Conservation (phyloP, 2,113 vertebrate genomes). For the Peromyscus maniculatus region DNA sequence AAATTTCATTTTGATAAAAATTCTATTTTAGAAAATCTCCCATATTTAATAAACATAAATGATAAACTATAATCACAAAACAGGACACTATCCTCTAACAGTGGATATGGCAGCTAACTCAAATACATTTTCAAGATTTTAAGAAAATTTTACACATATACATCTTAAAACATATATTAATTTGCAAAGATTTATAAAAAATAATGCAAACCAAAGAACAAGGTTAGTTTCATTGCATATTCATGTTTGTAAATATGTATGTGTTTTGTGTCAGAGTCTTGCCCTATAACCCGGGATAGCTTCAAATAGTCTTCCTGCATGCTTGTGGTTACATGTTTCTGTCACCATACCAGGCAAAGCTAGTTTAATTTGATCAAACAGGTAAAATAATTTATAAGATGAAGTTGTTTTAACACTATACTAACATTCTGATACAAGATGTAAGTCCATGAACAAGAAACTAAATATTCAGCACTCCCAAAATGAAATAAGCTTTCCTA, state of each 20-base stretch:
- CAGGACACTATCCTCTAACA: not conserved
- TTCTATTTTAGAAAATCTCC: constrained; percentile 1
- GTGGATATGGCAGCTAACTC: not conserved
- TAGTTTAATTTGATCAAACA: constrained; percentile 42
- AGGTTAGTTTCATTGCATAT: not conserved
- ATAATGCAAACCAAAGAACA: constrained; percentile 20
- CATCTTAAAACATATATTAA: not conserved
- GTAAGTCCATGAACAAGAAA: constrained; percentile 35
- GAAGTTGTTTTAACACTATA: constrained; percentile 22
- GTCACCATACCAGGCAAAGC: not conserved
- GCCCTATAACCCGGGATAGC: not conserved
- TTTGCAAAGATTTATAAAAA: constrained; percentile 56
- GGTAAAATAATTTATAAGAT: constrained; percentile 16
- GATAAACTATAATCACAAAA: not conserved
- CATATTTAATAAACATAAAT: constrained; percentile 45
- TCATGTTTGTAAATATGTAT: not conserved
- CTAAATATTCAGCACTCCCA: constrained; percentile 3
- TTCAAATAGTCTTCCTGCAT: not conserved
- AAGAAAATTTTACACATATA: constrained; percentile 25
- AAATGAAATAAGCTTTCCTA: constrained; percentile 41
- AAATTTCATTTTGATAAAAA: constrained; percentile 56
- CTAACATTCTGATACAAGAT: not conserved
- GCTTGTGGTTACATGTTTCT: not conserved
- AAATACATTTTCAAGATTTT: constrained; percentile 29
- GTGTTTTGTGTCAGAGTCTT: not conserved